A percentile compares a stretch with the other conserved stretches of the same genome.
Conservation (phyloP, 2,888 invertebrate genomes). For the Gisinianus flammeolus region DNA sequence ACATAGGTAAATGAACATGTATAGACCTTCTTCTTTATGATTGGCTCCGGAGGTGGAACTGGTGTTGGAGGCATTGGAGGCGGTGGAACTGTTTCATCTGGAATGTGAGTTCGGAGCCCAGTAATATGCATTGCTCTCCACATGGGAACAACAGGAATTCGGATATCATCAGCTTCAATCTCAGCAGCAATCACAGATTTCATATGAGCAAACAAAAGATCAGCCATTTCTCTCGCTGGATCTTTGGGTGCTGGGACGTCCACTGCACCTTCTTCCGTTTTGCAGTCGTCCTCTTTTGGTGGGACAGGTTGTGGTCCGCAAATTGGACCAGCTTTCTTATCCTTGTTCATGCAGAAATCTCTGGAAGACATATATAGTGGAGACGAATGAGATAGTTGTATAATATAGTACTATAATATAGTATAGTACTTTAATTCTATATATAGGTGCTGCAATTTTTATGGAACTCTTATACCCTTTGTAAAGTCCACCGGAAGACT, state of each 20-base stretch:
- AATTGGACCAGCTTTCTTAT: background rate
- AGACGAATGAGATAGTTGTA: background rate
- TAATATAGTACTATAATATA: too few relatives aligned
- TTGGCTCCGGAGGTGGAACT: slow-evolving; percentile 41
- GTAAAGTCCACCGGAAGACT: slow-evolving; percentile 9
- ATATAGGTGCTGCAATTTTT: too few relatives aligned
- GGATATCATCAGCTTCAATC: slow-evolving; percentile 36
- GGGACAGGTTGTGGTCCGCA: background rate
- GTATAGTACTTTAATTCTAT: too few relatives aligned
- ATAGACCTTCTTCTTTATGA: background rate
- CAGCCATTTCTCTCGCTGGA: slow-evolving; percentile 18
- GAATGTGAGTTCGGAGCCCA: slow-evolving; percentile 63
- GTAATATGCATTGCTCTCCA: slow-evolving; percentile 76
- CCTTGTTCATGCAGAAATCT: slow-evolving; percentile 27
- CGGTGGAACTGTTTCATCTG: slow-evolving; percentile 56
- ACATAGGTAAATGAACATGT: slow-evolving; percentile 8
- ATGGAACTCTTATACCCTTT: too few relatives aligned
- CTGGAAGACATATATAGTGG: background rate
- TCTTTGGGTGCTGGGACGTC: background rate
- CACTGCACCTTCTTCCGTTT: slow-evolving; percentile 8
- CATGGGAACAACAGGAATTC: slow-evolving; percentile 63
- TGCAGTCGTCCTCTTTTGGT: slow-evolving; percentile 2
- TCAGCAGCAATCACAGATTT: slow-evolving; percentile 42
- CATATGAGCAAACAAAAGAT: slow-evolving; percentile 35
- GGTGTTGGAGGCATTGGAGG: slow-evolving; percentile 54